Conservation (phyloP, 2,113 vertebrate species). For the Hemichromis elongatus region DNA sequence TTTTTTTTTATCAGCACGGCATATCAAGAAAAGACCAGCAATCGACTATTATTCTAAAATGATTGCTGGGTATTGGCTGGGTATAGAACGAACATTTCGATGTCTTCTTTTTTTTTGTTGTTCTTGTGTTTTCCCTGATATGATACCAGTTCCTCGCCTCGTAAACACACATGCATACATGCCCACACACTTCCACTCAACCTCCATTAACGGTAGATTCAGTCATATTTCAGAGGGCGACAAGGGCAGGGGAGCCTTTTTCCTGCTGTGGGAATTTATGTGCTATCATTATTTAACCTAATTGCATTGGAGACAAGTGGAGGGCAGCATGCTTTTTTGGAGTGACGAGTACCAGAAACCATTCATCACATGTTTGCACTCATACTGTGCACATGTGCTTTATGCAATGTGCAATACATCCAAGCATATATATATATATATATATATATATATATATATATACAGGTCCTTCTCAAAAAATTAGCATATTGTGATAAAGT, state of each 20-base stretch:
- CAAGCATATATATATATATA: fast-evolving
- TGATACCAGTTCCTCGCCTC: background rate
- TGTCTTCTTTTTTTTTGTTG: background rate
- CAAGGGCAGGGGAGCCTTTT: slow-evolving; percentile 51
- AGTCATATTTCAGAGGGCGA: slow-evolving; percentile 44
- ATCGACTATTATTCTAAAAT: background rate
- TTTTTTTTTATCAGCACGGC: background rate
- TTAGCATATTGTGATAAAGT: too few relatives aligned
- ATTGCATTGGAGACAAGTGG: slow-evolving; percentile 61
- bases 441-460: fast-evolving
- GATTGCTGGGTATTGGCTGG: background rate
- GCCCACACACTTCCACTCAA: background rate
- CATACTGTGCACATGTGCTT: background rate
- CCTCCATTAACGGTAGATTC: slow-evolving; percentile 25
- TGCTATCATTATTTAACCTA: slow-evolving; percentile 67
- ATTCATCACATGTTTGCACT: slow-evolving; percentile 42
- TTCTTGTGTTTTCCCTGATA: background rate
- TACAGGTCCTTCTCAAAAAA: too few relatives aligned
- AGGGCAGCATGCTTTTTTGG: slow-evolving; percentile 39
- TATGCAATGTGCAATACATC: background rate
- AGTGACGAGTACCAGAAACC: slow-evolving; percentile 19
- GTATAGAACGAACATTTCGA: background rate
- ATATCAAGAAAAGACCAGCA: background rate
- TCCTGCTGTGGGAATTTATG: slow-evolving; percentile 53
- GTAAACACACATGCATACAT: background rate